phyloP scores from a whole-genome alignment of 2,888 invertebrate species.

The Cerceris ruficornis region DNA sequence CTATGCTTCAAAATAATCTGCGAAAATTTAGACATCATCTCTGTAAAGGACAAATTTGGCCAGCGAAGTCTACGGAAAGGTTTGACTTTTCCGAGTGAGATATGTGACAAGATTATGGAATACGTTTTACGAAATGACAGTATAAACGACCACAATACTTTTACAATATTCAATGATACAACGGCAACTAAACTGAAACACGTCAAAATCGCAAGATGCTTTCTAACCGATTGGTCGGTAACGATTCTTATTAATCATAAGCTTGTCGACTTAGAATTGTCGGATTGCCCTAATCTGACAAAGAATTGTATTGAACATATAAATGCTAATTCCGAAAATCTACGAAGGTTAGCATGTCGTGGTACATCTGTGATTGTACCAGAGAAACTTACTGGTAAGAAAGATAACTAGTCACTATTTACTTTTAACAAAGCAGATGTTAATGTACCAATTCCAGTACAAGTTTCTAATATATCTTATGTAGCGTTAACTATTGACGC shows the following conservation, averaged over 20 bases:
- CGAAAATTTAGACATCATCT: conserved; percentile 85
- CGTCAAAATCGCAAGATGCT: conserved; percentile 88
- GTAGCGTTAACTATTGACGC: too few species aligned
- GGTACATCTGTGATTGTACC: conserved; percentile 86
- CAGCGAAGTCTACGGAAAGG: conserved; percentile 83
- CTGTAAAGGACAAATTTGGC: conserved; percentile 68
- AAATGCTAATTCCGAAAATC: conserved; percentile 87
- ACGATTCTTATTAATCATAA: conserved; percentile 88
- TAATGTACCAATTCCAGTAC: too few species aligned
- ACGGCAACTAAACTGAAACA: conserved; percentile 86
- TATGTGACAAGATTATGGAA: conserved; percentile 87
- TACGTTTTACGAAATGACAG: conserved; percentile 83
- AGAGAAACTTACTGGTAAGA: conserved; percentile 32
- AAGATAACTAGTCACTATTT: neutral
- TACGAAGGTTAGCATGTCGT: conserved; percentile 88
- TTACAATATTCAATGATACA: conserved; percentile 88
- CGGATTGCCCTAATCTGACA: conserved; percentile 88
- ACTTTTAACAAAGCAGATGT: neutral
- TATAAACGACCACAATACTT: conserved; percentile 85
- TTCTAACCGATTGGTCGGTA: conserved; percentile 88
- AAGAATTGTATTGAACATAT: conserved; percentile 86
- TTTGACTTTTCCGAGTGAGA: conserved; percentile 87
- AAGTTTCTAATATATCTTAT: too few species aligned
- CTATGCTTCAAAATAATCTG: conserved; percentile 86
- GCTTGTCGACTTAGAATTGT: conserved; percentile 88